Conservation (phyloP, 2,113 vertebrate species). For the Danionella cerebrum region DNA sequence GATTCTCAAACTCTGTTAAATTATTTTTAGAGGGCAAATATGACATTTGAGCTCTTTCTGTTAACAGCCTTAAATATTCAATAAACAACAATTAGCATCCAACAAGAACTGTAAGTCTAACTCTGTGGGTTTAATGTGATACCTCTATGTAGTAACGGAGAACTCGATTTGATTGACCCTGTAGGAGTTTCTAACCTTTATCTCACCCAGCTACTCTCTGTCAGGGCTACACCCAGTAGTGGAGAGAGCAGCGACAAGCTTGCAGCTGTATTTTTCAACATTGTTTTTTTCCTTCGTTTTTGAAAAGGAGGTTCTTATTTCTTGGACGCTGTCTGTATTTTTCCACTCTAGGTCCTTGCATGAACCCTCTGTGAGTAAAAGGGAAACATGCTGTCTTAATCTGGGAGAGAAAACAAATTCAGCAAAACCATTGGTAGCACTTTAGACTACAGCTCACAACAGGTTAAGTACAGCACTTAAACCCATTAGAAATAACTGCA, state of each 20-base stretch:
- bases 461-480: too few relatives aligned
- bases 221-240: background rate
- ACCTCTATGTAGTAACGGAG: background rate
- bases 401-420: background rate
- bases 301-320: background rate
- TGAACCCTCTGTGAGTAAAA: background rate
- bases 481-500: too few relatives aligned
- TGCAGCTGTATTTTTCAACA: background rate
- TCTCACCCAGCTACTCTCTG: background rate
- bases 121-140: background rate
- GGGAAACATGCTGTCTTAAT: background rate
- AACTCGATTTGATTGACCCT: background rate
- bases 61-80: background rate
- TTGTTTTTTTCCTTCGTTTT: background rate
- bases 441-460: too few relatives aligned
- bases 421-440: background rate
- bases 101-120: background rate
- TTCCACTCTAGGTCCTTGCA: background rate
- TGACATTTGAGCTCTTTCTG: conserved; percentile 22
- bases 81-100: background rate
- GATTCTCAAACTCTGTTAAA: conserved; percentile 5
- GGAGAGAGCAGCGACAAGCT: background rate
- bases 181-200: background rate
- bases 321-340: conserved; percentile 2
- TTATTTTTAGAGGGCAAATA: conserved; percentile 22